Evolutionary conservation across 1,140 invertebrate genomes (phyloP).

Genomic region (Drosophila neocordata): DNA sequence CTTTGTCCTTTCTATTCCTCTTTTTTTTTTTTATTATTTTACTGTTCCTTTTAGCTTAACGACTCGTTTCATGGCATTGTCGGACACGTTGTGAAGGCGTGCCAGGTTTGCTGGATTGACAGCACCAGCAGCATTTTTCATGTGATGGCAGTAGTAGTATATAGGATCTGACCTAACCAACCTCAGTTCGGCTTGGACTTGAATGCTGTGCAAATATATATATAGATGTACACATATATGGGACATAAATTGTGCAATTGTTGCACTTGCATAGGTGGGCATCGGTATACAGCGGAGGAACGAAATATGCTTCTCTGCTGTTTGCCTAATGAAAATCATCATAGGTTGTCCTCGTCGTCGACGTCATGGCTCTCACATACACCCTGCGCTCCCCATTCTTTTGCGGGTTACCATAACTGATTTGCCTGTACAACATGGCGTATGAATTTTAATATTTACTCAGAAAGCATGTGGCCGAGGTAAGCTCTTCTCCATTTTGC

Average conservation of each 20-base stretch:
- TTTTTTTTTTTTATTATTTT: conserved; percentile 5
- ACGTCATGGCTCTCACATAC: conserved; percentile 3
- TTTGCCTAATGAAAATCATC: conserved; percentile 75
- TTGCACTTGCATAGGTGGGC: conserved; percentile 29
- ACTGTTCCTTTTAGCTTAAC: conserved; percentile 42
- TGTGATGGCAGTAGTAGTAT: neutral
- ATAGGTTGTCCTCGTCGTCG: conserved; percentile 45
- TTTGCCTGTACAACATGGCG: conserved; percentile 75
- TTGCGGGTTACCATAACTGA: conserved; percentile 41
- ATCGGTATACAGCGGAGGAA: conserved; percentile 34
- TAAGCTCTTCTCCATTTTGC: conserved; percentile 38
- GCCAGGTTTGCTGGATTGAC: conserved; percentile 46
- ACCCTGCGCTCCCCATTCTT: neutral
- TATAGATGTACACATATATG: conserved; percentile 28
- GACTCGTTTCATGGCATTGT: conserved; percentile 60
- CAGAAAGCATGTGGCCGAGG: conserved; percentile 38
- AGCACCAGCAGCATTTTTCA: conserved; percentile 12
- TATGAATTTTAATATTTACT: conserved; percentile 80
- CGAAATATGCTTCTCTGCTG: conserved; percentile 67
- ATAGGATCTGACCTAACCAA: conserved; percentile 29
- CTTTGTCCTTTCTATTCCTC: neutral
- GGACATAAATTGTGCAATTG: conserved; percentile 80
- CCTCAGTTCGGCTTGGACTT: conserved; percentile 13
- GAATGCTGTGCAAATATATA: conserved; percentile 63
- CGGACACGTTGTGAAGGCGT: conserved; percentile 50